Percentiles rank a stretch among this genome's conserved stretches.
Evolutionary conservation across 1,140 invertebrate genomes (phyloP).

Genomic region (Apis laboriosa): DNA sequence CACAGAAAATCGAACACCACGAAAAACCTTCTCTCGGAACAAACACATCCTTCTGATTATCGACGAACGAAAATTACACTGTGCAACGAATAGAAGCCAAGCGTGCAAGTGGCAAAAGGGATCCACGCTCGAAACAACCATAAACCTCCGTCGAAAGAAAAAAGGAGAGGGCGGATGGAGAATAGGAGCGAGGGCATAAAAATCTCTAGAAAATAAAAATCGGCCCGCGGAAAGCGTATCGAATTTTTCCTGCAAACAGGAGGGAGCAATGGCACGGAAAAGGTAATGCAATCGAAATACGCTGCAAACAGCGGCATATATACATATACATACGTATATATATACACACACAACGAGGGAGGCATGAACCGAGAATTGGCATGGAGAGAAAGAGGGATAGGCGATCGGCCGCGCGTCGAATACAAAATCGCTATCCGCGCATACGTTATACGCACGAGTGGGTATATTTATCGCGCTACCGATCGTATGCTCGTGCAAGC

Average conservation of each 20-base stretch:
- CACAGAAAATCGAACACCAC: too few relatives aligned
- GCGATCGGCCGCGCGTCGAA: slow-evolving; percentile 35
- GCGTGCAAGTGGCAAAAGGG: too few relatives aligned
- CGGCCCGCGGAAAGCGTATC: slow-evolving; percentile 10
- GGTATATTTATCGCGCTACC: slow-evolving; percentile 58
- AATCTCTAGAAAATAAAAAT: slow-evolving; percentile 20
- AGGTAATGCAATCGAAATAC: slow-evolving; percentile 61
- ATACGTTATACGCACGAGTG: slow-evolving; percentile 60
- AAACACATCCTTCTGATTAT: too few relatives aligned
- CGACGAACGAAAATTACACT: neutral
- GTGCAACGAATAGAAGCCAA: neutral
- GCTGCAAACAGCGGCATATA: slow-evolving; percentile 12
- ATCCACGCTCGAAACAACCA: neutral
- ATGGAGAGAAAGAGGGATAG: neutral
- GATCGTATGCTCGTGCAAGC: slow-evolving; percentile 42
- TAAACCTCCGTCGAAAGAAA: neutral
- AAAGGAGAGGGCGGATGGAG: neutral
- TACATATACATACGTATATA: too few relatives aligned
- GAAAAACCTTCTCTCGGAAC: too few relatives aligned
- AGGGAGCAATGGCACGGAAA: slow-evolving; percentile 39
- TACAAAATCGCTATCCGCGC: slow-evolving; percentile 57
- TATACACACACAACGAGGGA: neutral
- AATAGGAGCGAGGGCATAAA: neutral
- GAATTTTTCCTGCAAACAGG: slow-evolving; percentile 36
- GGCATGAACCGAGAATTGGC: neutral